A percentile compares a stretch with the other conserved stretches of the same genome.
phyloP scores from a whole-genome alignment of 2,888 invertebrate genomes.

The Sussaba pulchella region DNA sequence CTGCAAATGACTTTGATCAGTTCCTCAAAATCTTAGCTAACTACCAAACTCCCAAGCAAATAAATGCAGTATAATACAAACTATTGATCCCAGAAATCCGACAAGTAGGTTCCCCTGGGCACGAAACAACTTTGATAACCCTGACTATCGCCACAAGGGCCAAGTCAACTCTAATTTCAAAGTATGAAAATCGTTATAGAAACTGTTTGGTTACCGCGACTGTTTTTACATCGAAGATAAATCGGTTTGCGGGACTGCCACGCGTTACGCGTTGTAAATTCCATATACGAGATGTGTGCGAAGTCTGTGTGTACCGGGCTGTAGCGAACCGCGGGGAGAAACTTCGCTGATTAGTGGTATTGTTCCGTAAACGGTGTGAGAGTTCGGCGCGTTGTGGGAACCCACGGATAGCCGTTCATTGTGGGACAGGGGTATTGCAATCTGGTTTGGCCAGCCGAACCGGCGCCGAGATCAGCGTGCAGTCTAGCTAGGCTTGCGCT shows the following conservation, averaged over 20 bases:
- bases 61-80: no score
- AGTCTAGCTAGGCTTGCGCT: conserved; percentile 41
- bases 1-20: no score
- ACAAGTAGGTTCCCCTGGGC: no score
- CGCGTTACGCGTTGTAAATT: conserved; percentile 31
- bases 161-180: no score
- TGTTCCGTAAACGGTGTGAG: conserved; percentile 72
- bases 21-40: no score
- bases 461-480: conserved; percentile 34
- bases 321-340: conserved; percentile 48
- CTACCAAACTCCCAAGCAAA: no score
- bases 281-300: not conserved
- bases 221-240: conserved; percentile 1
- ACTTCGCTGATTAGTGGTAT: conserved; percentile 72
- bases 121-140: no score
- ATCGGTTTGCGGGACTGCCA: conserved; percentile 31
- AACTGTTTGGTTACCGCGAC: not conserved
- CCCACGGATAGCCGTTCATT: conserved; percentile 70
- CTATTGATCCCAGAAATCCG: no score
- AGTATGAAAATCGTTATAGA: no score
- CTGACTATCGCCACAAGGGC: no score
- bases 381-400: conserved; percentile 69
- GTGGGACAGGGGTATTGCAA: conserved; percentile 65
- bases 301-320: not conserved
- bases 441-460: conserved; percentile 69